These are phyloP conservation scores for Drosophila monieri DNA, from an alignment of 2,888 invertebrate genomes.

Conservation along the genomic window DNA sequence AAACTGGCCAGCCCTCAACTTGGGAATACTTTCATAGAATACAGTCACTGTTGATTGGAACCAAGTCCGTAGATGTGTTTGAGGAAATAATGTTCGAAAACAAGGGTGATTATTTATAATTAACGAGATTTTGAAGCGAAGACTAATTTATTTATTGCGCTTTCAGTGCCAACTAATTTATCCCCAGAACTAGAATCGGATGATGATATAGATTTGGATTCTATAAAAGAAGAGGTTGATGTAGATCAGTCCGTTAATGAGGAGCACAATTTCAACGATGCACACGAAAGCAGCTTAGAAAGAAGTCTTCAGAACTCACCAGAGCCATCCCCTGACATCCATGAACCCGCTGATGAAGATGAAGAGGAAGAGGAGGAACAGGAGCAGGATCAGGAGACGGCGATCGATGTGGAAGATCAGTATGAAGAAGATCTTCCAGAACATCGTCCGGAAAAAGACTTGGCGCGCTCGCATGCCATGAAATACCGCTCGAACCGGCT, in stretches of 20 bases:
- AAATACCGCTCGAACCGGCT: conserved; percentile 2
- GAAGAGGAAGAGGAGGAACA: conserved; percentile 4
- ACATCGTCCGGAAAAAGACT: background rate
- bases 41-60: conserved; percentile 41
- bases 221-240: conserved; percentile 4
- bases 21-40: conserved; percentile 55
- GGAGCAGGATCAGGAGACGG: background rate
- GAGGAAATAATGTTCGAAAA: conserved; percentile 49
- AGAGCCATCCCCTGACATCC: background rate
- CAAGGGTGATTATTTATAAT: conserved; percentile 30
- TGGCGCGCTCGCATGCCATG: background rate
- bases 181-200: conserved; percentile 4
- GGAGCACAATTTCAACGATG: background rate
- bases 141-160: background rate
- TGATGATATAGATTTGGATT: conserved; percentile 3
- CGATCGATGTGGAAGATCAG: background rate
- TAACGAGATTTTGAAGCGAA: background rate
- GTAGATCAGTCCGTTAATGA: background rate
- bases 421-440: background rate
- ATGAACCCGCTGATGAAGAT: background rate
- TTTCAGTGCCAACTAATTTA: background rate
- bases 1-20: conserved; percentile 37
- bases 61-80: conserved; percentile 36
- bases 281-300: conserved; percentile 1
- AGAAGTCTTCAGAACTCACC: background rate